phyloP scores from a whole-genome alignment of 2,888 invertebrate genomes.

The Hirtodrosophila confusa region DNA sequence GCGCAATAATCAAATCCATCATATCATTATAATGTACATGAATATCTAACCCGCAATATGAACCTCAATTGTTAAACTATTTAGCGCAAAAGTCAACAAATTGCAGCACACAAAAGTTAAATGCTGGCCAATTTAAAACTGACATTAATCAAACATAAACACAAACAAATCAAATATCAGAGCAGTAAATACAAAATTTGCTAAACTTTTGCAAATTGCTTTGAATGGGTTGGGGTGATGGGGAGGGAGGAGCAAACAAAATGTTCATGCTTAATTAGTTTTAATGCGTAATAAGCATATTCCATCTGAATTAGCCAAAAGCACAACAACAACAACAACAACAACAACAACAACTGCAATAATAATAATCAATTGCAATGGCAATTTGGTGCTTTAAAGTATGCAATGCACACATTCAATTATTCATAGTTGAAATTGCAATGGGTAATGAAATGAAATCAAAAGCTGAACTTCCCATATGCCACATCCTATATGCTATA shows the following conservation, averaged over 20 bases:
- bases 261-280: conserved; percentile 73
- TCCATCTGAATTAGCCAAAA: conserved; percentile 68
- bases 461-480: conserved; percentile 64
- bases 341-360: no score
- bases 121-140: conserved; percentile 28
- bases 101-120: conserved; percentile 1
- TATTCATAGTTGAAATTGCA: conserved; percentile 75
- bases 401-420: conserved; percentile 73
- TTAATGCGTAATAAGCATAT: conserved; percentile 77
- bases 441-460: conserved; percentile 76
- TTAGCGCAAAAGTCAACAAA: neutral
- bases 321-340: conserved; percentile 33
- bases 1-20: no score
- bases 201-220: conserved; percentile 30
- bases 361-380: conserved; percentile 52
- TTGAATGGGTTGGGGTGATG: neutral
- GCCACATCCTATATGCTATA: no score
- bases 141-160: conserved; percentile 39
- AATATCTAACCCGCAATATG: no score
- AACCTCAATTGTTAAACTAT: neutral
- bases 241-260: conserved; percentile 30
- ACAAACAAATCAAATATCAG: conserved; percentile 11
- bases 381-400: conserved; percentile 72
- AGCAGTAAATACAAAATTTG: conserved; percentile 27
- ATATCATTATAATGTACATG: neutral